Evolutionary conservation across 2,888 invertebrate genomes (phyloP), one percentile per base, ranked within the genome.

Genomic region (Phymatocera aterrima): DNA sequence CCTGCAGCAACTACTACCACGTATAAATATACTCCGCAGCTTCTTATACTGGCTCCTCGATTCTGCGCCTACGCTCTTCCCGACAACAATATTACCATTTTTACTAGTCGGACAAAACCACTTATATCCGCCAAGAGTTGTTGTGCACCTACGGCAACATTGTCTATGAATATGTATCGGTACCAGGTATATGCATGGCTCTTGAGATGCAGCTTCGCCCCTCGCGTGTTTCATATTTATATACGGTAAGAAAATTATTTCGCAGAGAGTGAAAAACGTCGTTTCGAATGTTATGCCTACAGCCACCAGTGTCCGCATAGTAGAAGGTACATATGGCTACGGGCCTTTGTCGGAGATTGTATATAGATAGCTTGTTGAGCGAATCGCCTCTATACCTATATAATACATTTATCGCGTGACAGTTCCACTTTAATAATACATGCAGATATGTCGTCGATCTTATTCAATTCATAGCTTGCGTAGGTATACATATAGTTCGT

Each of bases 61-160:
- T 75, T 43, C n/a, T 51, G 37, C 75, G 75, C 75, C 75, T 57
- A 75, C 75, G 57, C 54, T 51, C 18, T 57, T 24, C 54, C 51
- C 57, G 40, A 40, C 75, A 80, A 81, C 80, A 81, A 80, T 80
- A 81, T 81, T 78, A 75, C 34, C 65, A 81, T 81, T 82, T 81
- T 82, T 79, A 37, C 78, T 6, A 75, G 21, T 60, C 78, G 79
- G 79, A 82, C 81, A 82, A 82, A 83, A 83, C 83, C 83, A 82
- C 83, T 83, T 83, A 83, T 81, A 82, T 81, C 82, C 80, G 83
- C 83, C 77, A 80, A 83, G 80, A 82, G 80, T 82, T 82, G 81
- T 82, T 80, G 79, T 80, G 81, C 79, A 80, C 80, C 82, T 79
- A 82, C 80, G 80, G 83, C 81, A 40, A 37, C 60, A 75, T 75